phyloP scores from a whole-genome alignment of 1,140 invertebrate genomes.

The Daktulosphaira vitifoliae region DNA sequence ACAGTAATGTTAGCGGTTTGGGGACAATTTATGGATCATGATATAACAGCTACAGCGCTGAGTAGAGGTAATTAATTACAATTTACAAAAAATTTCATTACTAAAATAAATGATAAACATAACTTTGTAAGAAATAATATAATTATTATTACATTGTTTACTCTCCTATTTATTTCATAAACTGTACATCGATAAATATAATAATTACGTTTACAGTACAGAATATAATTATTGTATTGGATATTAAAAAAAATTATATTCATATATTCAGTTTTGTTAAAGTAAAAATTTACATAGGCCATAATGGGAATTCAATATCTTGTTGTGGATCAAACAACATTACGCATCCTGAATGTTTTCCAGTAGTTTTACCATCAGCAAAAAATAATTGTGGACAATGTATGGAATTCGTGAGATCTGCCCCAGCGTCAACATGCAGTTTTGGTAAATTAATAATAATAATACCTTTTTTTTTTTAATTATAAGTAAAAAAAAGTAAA shows the following conservation, averaged over 20 bases:
- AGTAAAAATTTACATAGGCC: constrained; percentile 41
- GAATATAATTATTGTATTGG: too few relatives aligned
- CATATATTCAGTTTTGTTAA: too few relatives aligned
- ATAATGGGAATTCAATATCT: constrained; percentile 55
- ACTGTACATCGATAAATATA: too few relatives aligned
- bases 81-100: too few relatives aligned
- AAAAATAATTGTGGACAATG: constrained; percentile 64
- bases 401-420: constrained; percentile 75
- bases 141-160: too few relatives aligned
- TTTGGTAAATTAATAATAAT: constrained; percentile 48
- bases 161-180: too few relatives aligned
- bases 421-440: constrained; percentile 76
- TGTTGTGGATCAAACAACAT: constrained; percentile 46
- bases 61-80: too few relatives aligned
- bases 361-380: constrained; percentile 52
- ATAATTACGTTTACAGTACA: constrained; percentile 29
- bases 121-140: too few relatives aligned
- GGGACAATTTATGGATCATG: constrained; percentile 95
- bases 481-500: not conserved
- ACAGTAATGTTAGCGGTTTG: constrained; percentile 77
- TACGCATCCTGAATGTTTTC: constrained; percentile 71
- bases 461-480: not conserved
- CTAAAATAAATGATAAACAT: too few relatives aligned
- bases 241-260: too few relatives aligned
- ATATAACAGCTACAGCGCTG: constrained; percentile 74